Base-by-base conservation (phyloP, 2,797 vertebrate genomes). In the Corythornis leucogaster region DNA sequence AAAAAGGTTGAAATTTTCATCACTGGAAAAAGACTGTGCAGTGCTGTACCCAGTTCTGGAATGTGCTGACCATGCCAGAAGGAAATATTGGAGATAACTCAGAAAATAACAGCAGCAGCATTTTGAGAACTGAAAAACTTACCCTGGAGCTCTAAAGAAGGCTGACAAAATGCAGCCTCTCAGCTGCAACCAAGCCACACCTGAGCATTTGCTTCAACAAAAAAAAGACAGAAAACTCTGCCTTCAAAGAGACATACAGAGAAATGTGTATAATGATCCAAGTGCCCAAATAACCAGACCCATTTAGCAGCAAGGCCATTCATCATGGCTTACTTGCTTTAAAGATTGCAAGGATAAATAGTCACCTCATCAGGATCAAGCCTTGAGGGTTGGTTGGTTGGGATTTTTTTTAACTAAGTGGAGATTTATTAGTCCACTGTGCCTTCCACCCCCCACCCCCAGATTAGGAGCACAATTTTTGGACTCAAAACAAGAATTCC, bases 311-410 rank as follows among this genome's bases (percentile, higher is more conserved):
- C 38, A 59, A 67, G n/a, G 21, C 12, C 70, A 76, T 62, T 80
- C 11, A 73, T 66, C n/a, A 58, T 7, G 3, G 48, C 89, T 73
- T 62, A 86, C 40, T 51, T 88, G 40, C 33, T 57, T 85, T 82
- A 82, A 84, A 85, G 55, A 63, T 26, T 77, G 35, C 8, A 82
- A 48, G 30, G 42, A 77, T 25, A 80, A 87, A 59, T 55, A 82
- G 64, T 71, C 40, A 76, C 31, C 21, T 77, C 50, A 80, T 68
- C 14, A 75, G 67, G 67, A 70, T 17, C 48, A 80, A 77, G 64
- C 28, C 30, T 74, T 1, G 0, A 6, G 2, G 1, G 0, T 51
- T 71, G 11, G 38, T 76, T 66, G 18, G 0, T 38, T 51, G 20
- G 2, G 58, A 38, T 50, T 8, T 43, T 87, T 67, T 33, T 25